Evolutionary conservation across 2,113 vertebrate genomes (phyloP).

Genomic region (Sorex fumeus): DNA sequence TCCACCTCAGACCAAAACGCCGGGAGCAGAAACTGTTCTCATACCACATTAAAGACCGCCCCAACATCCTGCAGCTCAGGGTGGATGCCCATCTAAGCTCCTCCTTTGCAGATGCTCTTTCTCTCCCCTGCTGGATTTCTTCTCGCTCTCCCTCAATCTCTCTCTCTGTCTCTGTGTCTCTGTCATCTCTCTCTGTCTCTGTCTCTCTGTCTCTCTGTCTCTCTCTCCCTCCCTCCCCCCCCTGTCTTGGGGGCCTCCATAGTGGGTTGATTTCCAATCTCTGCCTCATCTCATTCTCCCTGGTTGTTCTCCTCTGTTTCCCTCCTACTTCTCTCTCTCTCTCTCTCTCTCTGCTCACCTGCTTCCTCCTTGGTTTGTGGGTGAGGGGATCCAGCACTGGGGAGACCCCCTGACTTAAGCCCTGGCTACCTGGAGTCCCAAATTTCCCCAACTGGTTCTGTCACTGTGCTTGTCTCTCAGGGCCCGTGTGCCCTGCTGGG

Average conservation of each 20-base stretch:
- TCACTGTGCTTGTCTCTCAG: neutral
- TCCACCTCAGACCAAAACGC: neutral
- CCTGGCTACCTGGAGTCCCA: too few relatives aligned
- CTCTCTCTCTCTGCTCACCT: neutral
- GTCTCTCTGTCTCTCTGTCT: neutral
- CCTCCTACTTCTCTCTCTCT: neutral
- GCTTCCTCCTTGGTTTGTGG: neutral
- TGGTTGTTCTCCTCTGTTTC: neutral
- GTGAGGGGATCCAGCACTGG: neutral
- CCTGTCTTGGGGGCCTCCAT: neutral
- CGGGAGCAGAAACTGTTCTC: neutral
- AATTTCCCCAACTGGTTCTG: too few relatives aligned
- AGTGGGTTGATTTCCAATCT: neutral
- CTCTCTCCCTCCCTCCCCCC: too few relatives aligned
- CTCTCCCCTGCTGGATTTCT: neutral
- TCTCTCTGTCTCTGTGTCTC: neutral
- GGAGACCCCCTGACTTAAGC: neutral
- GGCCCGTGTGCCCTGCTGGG: fast-evolving
- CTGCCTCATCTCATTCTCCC: neutral
- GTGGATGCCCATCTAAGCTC: too few relatives aligned
- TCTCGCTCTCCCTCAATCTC: neutral
- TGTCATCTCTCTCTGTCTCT: neutral
- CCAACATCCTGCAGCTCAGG: neutral
- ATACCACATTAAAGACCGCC: neutral
- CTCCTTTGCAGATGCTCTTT: neutral